These are phyloP conservation scores for Heterotilapia buettikoferi DNA, from an alignment of 2,113 vertebrate species.

Conservation along the genomic window DNA sequence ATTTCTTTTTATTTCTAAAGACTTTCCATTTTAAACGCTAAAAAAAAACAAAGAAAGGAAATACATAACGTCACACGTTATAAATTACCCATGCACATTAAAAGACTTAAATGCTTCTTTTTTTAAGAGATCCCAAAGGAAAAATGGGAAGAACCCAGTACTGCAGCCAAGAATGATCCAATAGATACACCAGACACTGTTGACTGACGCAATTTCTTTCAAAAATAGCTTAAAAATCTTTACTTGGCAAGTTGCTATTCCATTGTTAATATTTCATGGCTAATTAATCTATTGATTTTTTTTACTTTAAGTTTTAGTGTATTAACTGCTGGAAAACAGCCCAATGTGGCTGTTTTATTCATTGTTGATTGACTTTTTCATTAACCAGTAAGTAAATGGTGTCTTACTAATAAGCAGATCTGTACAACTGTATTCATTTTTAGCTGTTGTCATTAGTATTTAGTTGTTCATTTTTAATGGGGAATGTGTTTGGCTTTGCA, in stretches of 20 bases:
- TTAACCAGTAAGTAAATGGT: not conserved
- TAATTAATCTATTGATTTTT: not conserved
- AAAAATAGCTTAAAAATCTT: not conserved
- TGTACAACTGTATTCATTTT: not conserved
- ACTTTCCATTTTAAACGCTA: not conserved
- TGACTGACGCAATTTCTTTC: not conserved
- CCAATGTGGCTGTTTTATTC: not conserved
- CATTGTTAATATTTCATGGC: not conserved
- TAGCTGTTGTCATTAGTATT: not conserved
- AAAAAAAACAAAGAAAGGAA: not conserved
- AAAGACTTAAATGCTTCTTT: not conserved
- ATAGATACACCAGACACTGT: not conserved
- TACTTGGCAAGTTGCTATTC: not conserved
- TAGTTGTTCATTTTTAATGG: not conserved
- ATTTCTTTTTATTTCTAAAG: not conserved
- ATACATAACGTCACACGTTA: not conserved
- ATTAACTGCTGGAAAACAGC: not conserved
- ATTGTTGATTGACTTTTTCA: not conserved
- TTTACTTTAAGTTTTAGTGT: not conserved
- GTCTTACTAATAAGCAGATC: not conserved
- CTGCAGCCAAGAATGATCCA: not conserved
- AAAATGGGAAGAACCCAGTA: not conserved
- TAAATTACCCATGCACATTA: not conserved
- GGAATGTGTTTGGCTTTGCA: not conserved
- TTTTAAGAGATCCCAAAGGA: not conserved